phyloP scores from a whole-genome alignment of 2,113 vertebrate species.

The Aix galericulata region DNA sequence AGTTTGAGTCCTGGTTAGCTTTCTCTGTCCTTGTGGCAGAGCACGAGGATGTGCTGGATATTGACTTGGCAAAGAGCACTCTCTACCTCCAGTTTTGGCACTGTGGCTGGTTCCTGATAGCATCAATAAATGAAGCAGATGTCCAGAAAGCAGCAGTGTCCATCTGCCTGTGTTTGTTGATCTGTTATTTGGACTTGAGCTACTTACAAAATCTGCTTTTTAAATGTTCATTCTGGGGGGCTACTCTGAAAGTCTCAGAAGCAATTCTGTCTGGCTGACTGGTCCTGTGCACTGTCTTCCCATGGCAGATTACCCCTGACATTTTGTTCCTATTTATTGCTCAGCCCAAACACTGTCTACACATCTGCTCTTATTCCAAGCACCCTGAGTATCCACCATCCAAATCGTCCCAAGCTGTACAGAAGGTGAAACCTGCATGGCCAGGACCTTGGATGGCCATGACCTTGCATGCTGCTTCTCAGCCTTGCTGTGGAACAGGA shows the following conservation, averaged over 20 bases:
- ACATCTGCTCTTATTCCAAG: background rate
- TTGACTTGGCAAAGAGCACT: background rate
- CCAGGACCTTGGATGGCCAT: background rate
- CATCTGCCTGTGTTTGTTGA: slow-evolving; percentile 51
- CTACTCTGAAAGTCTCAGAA: background rate
- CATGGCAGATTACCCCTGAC: background rate
- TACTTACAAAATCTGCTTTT: slow-evolving; percentile 3
- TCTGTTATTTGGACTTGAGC: background rate
- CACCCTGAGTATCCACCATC: background rate
- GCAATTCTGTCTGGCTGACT: background rate
- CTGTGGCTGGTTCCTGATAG: background rate
- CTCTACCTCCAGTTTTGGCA: slow-evolving; percentile 38
- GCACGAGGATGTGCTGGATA: slow-evolving; percentile 1
- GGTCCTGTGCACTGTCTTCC: background rate
- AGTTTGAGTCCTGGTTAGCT: background rate
- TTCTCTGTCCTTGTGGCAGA: background rate
- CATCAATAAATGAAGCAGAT: slow-evolving; percentile 36
- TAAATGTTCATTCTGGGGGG: background rate
- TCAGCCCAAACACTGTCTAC: background rate
- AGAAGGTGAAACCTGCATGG: background rate
- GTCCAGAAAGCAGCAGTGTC: slow-evolving; percentile 45
- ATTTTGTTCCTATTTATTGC: background rate
- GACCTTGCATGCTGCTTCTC: background rate
- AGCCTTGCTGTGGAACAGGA: background rate
- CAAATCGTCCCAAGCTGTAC: background rate